Conservation (phyloP, 2,113 vertebrate genomes). For the Petrocephalus microphthalmus region DNA sequence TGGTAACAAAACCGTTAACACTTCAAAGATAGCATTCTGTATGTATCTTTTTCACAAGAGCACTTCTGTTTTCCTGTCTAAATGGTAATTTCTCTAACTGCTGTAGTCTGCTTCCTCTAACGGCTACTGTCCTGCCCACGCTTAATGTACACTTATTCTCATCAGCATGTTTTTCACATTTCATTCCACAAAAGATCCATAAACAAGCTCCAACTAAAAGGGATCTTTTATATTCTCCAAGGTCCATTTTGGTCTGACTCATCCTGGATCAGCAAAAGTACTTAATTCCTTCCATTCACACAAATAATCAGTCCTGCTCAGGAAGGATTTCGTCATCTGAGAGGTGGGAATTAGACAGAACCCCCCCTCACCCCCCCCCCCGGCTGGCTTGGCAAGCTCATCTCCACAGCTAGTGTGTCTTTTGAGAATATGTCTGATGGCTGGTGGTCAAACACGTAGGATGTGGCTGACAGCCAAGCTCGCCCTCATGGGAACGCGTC, state of each 20-base stretch:
- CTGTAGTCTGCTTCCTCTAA: neutral
- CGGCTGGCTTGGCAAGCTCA: neutral
- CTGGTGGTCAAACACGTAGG: neutral
- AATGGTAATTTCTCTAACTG: neutral
- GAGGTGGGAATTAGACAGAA: neutral
- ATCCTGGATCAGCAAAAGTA: neutral
- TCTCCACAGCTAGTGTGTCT: neutral
- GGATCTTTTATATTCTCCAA: slow-evolving; percentile 1
- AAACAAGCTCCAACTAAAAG: neutral
- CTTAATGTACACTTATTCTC: neutral
- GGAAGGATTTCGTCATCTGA: neutral
- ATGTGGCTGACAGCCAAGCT: neutral
- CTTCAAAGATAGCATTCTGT: neutral
- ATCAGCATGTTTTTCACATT: neutral
- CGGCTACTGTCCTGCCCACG: neutral
- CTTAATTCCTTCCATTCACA: neutral
- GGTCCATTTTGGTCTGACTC: neutral
- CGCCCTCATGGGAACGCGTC: neutral
- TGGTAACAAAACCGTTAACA: neutral
- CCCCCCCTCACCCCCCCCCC: too few species aligned
- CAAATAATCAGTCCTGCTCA: neutral
- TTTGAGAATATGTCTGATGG: neutral
- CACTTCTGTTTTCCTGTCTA: neutral
- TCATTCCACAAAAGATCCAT: neutral
- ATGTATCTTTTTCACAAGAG: neutral